A percentile compares a stretch with the other conserved stretches of the same genome.
Conservation (phyloP, 2,797 vertebrate species). For the Phrynocephalus vlangalii region DNA sequence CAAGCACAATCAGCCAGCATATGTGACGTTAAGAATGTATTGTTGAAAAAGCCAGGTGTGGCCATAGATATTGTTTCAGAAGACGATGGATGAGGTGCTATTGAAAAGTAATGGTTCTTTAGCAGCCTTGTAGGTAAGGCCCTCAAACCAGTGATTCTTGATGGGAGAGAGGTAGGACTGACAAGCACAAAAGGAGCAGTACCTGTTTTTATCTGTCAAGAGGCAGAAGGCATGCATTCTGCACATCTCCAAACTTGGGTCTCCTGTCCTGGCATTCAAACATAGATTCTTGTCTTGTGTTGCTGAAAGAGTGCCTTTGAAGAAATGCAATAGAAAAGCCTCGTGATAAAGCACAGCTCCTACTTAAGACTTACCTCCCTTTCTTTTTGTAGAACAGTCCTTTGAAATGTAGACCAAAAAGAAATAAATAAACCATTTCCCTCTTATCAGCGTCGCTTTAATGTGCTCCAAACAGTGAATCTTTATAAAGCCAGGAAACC, state of each 20-base stretch:
- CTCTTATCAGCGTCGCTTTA: slow-evolving; percentile 61
- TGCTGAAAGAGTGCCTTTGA: slow-evolving; percentile 58
- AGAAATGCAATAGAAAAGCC: slow-evolving; percentile 63
- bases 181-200: neutral
- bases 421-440: slow-evolving; percentile 52
- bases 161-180: neutral
- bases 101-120: neutral
- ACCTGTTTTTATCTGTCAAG: neutral
- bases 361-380: slow-evolving; percentile 47
- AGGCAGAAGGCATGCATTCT: neutral
- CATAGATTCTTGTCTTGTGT: slow-evolving; percentile 67
- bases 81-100: neutral
- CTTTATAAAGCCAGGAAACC: slow-evolving; percentile 45
- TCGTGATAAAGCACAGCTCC: slow-evolving; percentile 46
- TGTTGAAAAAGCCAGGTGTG: neutral
- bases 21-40: neutral
- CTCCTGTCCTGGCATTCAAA: slow-evolving; percentile 59
- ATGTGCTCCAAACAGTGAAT: slow-evolving; percentile 41
- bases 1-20: neutral
- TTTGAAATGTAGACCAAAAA: slow-evolving; percentile 66
- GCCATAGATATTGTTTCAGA: neutral
- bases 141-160: neutral
- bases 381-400: slow-evolving; percentile 19
- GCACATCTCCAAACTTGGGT: slow-evolving; percentile 45
- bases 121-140: neutral